A percentile compares a stretch with the other conserved stretches of the same genome.
phyloP scores from a whole-genome alignment of 2,113 vertebrate species.

The Rhinolophus ferrumequinum region DNA sequence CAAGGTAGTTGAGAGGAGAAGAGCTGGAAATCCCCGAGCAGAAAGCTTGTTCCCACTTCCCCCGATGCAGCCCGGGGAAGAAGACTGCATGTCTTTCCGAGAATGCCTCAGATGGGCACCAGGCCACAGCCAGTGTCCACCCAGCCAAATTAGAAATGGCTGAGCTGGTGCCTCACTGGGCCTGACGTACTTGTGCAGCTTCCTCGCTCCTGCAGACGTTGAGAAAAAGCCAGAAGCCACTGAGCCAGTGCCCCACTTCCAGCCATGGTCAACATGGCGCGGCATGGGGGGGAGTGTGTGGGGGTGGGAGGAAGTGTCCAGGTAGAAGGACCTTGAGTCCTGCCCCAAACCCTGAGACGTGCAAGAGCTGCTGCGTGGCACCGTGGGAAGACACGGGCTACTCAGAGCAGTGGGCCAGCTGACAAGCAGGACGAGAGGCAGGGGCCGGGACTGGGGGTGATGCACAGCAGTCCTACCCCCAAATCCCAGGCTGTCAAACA shows the following conservation, averaged over 20 bases:
- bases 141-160: not conserved
- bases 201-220: not conserved
- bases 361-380: not conserved
- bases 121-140: not conserved
- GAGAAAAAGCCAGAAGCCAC: not conserved
- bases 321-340: too few relatives aligned
- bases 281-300: not conserved
- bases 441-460: not conserved
- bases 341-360: not conserved
- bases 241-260: not conserved
- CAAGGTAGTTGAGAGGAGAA: not conserved
- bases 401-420: fast-evolving
- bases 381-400: not conserved
- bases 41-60: too few relatives aligned
- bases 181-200: fast-evolving
- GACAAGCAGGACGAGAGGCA: not conserved
- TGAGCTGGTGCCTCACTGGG: too few relatives aligned
- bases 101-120: not conserved
- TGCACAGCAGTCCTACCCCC: not conserved
- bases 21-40: not conserved
- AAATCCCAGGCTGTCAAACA: fast-evolving
- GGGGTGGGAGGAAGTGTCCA: not conserved
- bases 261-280: fast-evolving
- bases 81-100: not conserved
- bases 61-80: not conserved